Evolutionary conservation across 2,797 vertebrate genomes (phyloP), one percentile per base, ranked within the genome.

Genomic region (Enteromius argenteus): DNA sequence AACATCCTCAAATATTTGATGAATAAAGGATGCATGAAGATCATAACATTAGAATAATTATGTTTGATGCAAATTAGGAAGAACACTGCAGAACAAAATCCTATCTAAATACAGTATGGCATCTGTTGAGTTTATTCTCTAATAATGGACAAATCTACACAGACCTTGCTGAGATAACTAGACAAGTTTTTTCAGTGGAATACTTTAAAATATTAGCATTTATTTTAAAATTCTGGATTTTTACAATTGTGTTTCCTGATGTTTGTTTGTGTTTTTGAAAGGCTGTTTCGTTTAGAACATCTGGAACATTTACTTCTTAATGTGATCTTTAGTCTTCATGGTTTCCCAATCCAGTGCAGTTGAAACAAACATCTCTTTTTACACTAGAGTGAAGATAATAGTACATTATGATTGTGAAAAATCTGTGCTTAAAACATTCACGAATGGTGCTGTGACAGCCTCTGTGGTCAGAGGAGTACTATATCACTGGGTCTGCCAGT

Each of bases 401-500:
- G n/a, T 37, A 37, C 51, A 49, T 69, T 68, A 53, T 80, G 46
- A 74, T 80, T 80, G 49, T 58, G 67, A 79, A 69, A 66, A 76
- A 68, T 76, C 19, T 56, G 35, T 37, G 37, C 35, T 84, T 82
- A 77, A 81, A 77, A 67, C 51, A 85, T 86, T 69, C 74, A 82
- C 42, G 51, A n/a, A 69, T 86, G 81, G 72, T 82, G 75, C 27
- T 51, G 10, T 60, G 60, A 84, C 27, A 68, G 80, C 56, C 37
- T 78, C 82, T 42, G 56, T 32, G 19, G 74, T 82, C 85, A 82
- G 51, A 79, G 10, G n/a, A 37, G 86, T 85, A 67, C 69, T 87
- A 84, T 89, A 90, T 91, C 89, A 81, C 90, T 91, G 86, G 81
- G 83, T 89, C 87, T 88, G 75, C 89, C 90, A 90, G 88, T 88